These are phyloP conservation scores for Drosophila orosa DNA, from an alignment of 1,140 invertebrate genomes.

Conservation along the genomic window DNA sequence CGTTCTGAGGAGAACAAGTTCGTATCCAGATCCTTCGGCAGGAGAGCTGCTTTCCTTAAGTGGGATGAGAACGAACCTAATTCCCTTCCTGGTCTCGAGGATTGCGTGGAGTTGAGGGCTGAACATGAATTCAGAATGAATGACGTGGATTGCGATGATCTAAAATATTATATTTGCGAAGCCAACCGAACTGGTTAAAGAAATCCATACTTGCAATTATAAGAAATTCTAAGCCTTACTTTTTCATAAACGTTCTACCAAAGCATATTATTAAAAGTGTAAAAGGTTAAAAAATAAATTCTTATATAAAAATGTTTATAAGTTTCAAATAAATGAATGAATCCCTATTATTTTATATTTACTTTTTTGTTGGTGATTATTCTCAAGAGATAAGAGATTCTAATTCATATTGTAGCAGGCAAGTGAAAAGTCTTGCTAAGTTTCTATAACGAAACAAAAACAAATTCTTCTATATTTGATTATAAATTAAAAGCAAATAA, in stretches of 20 bases:
- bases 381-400: too few relatives aligned
- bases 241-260: background rate
- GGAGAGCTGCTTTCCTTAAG: background rate
- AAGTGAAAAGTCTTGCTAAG: too few relatives aligned
- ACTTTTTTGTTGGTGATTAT: too few relatives aligned
- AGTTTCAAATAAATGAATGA: too few relatives aligned
- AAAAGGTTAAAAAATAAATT: background rate
- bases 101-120: constrained; percentile 1
- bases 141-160: background rate
- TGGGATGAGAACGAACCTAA: background rate
- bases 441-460: too few relatives aligned
- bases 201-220: too few relatives aligned
- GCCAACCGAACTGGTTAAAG: fast-evolving
- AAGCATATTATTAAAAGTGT: background rate
- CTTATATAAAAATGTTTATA: background rate
- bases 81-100: background rate
- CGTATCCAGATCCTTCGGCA: background rate
- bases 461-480: too few relatives aligned
- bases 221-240: background rate
- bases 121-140: background rate
- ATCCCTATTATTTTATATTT: too few relatives aligned
- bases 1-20: fast-evolving
- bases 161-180: background rate
- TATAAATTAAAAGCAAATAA: too few relatives aligned
- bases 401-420: too few relatives aligned